Conservation (phyloP, 2,113 vertebrate species). For the Lagopus leucura region DNA sequence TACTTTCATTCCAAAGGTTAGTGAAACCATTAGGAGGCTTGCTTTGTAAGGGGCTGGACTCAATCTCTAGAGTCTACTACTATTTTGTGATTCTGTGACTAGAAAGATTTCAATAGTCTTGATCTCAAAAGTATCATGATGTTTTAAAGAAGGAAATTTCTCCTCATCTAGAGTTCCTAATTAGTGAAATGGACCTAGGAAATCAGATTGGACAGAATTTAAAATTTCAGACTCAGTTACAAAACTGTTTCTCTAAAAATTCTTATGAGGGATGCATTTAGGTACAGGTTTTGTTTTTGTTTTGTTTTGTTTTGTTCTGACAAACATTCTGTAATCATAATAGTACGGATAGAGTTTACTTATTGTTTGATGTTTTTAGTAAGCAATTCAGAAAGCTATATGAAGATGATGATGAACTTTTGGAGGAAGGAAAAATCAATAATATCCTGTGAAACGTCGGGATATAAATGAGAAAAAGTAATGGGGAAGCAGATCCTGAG, state of each 20-base stretch:
- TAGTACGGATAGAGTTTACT: background rate
- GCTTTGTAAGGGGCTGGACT: too few species aligned
- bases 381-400: background rate
- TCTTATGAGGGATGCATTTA: background rate
- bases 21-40: background rate
- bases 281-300: background rate
- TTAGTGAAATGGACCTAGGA: background rate
- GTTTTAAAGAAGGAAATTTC: background rate
- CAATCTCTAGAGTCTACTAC: too few species aligned
- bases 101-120: background rate
- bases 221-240: background rate
- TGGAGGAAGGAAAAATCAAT: background rate
- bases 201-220: background rate
- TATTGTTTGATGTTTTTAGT: background rate
- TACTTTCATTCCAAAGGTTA: background rate
- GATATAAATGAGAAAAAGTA: background rate
- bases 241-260: background rate
- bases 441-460: background rate
- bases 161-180: background rate
- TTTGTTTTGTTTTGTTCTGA: background rate
- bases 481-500: background rate
- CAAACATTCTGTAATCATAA: background rate
- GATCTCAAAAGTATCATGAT: background rate
- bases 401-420: background rate
- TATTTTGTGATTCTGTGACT: too few species aligned